Evolutionary conservation across 2,888 invertebrate genomes (phyloP).

Genomic region (Seladonia tumulorum): DNA sequence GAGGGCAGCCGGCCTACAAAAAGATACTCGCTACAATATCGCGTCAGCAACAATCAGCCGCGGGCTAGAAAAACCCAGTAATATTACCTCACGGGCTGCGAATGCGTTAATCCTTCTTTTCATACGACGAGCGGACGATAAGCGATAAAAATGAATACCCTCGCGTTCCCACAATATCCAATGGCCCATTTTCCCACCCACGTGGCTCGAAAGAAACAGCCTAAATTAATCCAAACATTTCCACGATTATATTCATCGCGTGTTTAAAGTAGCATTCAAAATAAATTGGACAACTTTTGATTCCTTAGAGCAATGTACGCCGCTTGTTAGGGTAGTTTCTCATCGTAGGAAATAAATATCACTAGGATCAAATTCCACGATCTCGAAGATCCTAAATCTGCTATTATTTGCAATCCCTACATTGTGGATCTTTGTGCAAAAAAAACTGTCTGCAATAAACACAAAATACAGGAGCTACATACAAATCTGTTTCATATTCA

Average conservation of each 20-base stretch:
- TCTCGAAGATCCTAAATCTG: too few species aligned
- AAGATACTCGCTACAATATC: conserved; percentile 6
- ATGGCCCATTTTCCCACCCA: not conserved
- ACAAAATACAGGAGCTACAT: too few species aligned
- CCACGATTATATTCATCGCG: not conserved
- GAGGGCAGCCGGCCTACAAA: conserved; percentile 1
- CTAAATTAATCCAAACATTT: not conserved
- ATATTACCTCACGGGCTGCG: conserved; percentile 6
- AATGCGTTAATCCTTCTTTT: conserved; percentile 18
- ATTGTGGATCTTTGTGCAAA: too few species aligned
- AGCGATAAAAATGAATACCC: conserved; percentile 6
- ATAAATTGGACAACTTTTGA: not conserved
- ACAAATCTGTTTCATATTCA: too few species aligned
- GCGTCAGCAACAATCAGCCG: conserved; percentile 6
- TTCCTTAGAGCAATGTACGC: too few species aligned
- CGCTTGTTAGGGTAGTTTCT: too few species aligned
- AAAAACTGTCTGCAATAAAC: too few species aligned
- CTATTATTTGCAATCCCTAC: too few species aligned
- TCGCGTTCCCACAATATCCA: not conserved
- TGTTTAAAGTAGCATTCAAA: not conserved
- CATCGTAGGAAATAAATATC: too few species aligned
- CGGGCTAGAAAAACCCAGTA: conserved; percentile 15
- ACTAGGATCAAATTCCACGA: too few species aligned
- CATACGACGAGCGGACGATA: conserved; percentile 6
- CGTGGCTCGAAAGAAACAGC: not conserved